Evolutionary conservation across 2,113 vertebrate species (phyloP), one percentile per base, ranked within the genome.

Genomic region (Calypte anna): DNA sequence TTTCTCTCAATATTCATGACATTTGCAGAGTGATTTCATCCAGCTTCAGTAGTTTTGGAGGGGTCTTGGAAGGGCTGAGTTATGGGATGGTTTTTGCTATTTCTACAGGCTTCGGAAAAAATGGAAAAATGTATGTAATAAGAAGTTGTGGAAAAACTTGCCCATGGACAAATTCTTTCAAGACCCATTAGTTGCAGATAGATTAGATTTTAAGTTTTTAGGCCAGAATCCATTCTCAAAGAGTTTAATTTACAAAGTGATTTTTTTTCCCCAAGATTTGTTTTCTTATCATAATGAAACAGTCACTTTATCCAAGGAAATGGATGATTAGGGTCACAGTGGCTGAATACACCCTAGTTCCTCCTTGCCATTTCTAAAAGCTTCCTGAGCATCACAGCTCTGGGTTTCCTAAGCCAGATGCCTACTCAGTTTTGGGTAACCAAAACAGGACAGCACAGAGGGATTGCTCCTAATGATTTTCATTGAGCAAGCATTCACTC

Each of bases 331-430:
- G 43, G 25, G 46, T 50, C 58, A 61, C 2, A 0, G 28, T 53
- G 57, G 19, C 76, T 86, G 73, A 54, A 66, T 20, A 17, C 0
- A 0, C n/a, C 28, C 4, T 27, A 1, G 3, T 36, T 75, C 24
- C 55, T 84, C 14, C 14, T 5, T 0, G 5, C 51, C 1, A 8
- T 17, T 9, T 83, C 18, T 24, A 15, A 46, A 30, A 75, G 16
- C 9, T 78, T 55, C 62, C 16, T 0, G 5, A 69, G 46, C 33
- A 11, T 64, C 61, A n/a, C 0, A 0, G 46, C 64, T 55, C 67
- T 8, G 18, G 23, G 8, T 81, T 88, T 40, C 36, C 24, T 36
- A 36, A 82, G 20, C 30, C 75, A 36, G 40, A 14, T 54, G 24
- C 25, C 66, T 4, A 14, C 12, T 54, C 30, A 21, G 30, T 70